Base-by-base conservation (phyloP, 2,888 invertebrate species). In the Eupeodes luniger region DNA sequence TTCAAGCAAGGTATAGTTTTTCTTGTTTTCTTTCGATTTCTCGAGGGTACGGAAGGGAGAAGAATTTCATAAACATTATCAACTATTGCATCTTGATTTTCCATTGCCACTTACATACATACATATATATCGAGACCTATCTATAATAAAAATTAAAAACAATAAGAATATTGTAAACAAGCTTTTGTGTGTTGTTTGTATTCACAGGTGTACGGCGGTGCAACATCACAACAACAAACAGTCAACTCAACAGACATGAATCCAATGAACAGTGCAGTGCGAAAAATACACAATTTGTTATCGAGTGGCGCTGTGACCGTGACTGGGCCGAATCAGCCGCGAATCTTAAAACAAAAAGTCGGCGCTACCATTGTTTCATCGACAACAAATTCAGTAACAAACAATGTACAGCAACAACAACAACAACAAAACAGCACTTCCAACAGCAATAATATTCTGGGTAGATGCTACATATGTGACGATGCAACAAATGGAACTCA, bases 401-500 rank as follows among this genome's bases (percentile, higher is more conserved):
- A 91, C 82, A 89, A 89, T 27, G 81, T 90, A 69, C 90, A 90
- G 27, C 91, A 91, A 34, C 90, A 89, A 67, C 90, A 90, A 34
- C 27, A 27, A 3, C 27, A 27, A 27, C 91, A 91, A 44, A 89
- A 89, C 27, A 91, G 89, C 75, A 27, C 44, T 27, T 27, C 27
- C 27, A 72, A 14, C 5, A 78, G 75, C 49, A 89, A 84, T 57
- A 89, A 88, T 5, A 83, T 86, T 5, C 85, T 90, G 12, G 91
- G 91, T 76, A 92, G 92, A 67, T 94, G 94, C 87, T 94, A 94
- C 89, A 92, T 94, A 34, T 94, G 94, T 90, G 94, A 94, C 90
- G 94, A 94, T 87, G 89, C 91, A n/a, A 81, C 92, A 81, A 90
- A 91, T 53, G 90, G 91, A 5, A 92, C 91, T 79, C 92, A 92